These are phyloP conservation scores for Tinamus guttatus DNA, from an alignment of 2,113 vertebrate species.

Conservation along the genomic window DNA sequence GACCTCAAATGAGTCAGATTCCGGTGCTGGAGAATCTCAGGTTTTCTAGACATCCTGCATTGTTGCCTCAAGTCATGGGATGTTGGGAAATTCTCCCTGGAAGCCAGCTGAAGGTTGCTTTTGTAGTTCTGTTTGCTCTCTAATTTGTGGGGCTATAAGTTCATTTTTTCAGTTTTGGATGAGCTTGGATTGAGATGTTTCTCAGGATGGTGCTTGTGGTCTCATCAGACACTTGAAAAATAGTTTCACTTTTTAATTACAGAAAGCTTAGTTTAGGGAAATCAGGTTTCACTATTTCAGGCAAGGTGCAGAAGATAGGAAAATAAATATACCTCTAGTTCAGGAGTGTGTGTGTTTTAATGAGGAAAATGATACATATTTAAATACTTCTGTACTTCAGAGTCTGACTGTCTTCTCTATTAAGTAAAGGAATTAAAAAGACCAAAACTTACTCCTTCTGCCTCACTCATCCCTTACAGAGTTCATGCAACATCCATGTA, in stretches of 20 bases:
- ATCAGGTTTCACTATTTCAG: neutral
- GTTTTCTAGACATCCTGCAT: fast-evolving
- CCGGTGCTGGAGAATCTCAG: fast-evolving
- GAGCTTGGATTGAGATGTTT: neutral
- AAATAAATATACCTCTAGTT: neutral
- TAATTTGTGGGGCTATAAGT: too few relatives aligned
- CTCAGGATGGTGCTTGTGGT: neutral
- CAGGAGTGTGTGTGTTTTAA: too few relatives aligned
- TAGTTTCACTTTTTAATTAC: neutral
- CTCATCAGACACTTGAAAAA: neutral
- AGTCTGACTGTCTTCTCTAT: neutral
- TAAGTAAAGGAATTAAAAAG: neutral
- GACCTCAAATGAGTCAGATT: neutral
- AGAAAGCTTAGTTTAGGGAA: too few relatives aligned
- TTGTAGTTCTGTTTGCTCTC: fast-evolving
- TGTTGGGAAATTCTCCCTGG: fast-evolving
- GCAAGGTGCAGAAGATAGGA: fast-evolving
- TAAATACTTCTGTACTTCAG: neutral
- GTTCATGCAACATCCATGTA: neutral
- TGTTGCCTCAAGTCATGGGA: neutral
- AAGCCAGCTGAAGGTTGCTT: fast-evolving
- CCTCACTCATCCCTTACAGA: neutral
- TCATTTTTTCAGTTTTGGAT: neutral
- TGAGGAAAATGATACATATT: neutral
- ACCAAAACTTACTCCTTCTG: fast-evolving